Conservation (phyloP, 2,797 vertebrate species). For the Paguma larvata region DNA sequence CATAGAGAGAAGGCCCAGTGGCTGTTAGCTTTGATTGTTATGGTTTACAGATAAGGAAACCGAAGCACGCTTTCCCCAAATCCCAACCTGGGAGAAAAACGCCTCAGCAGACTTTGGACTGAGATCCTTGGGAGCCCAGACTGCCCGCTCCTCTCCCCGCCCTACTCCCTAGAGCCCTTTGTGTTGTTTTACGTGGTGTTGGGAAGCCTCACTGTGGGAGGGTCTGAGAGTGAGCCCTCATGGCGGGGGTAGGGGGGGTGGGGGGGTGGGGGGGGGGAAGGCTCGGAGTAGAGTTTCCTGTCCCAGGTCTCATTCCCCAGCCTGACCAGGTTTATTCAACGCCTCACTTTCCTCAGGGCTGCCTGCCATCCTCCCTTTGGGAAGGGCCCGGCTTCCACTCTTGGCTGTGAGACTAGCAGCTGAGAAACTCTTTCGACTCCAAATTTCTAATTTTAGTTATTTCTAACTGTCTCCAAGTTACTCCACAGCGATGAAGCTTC, state of each 20-base stretch:
- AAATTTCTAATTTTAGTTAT: not conserved
- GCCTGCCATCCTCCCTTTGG: not conserved
- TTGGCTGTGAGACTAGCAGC: not conserved
- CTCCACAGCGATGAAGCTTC: not conserved
- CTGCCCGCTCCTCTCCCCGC: not conserved
- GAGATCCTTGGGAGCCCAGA: not conserved
- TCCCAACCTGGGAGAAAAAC: not conserved
- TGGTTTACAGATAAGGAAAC: not conserved
- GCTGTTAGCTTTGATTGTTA: not conserved
- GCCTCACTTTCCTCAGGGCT: not conserved
- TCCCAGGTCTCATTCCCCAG: not conserved
- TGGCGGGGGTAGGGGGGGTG: too few species aligned
- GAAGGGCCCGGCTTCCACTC: not conserved
- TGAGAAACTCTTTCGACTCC: not conserved
- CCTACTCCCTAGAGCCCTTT: not conserved
- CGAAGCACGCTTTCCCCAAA: not conserved
- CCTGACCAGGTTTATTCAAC: not conserved
- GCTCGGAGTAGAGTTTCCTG: not conserved
- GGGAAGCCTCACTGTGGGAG: not conserved
- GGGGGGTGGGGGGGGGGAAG: not conserved
- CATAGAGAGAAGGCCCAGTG: not conserved
- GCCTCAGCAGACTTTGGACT: not conserved
- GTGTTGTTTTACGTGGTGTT: not conserved
- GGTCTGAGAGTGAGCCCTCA: not conserved
- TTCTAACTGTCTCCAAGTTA: slow-evolving; percentile 23